Base-by-base conservation (phyloP, 2,113 vertebrate species). In the Furnarius figulus region DNA sequence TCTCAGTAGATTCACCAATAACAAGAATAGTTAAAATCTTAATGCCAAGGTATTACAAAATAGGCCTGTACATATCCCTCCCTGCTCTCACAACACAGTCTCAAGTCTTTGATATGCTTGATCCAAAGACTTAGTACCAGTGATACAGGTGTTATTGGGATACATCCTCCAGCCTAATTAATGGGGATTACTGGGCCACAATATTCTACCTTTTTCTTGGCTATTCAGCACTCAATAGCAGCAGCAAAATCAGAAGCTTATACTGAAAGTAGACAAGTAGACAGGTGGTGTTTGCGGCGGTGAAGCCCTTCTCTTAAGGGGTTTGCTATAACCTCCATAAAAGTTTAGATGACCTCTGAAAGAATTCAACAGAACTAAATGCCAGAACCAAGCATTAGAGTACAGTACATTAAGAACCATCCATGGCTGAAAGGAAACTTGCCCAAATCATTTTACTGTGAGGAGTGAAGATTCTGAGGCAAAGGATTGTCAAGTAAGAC, bases 21-120 rank as follows among this genome's bases (percentile, higher is more conserved):
- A 85, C 39, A 89, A 83, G 66, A 50, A 22, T 10, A 83, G 77
- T 85, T 92, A 93, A 96, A 95, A 94, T 82, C 77, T 79, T 61
- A 87, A 91, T 83, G 67, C 46, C 53, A n/a, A 90, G 73, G 74
- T 89, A 71, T 91, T 87, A 85, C 19, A 58, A 46, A 82, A 20
- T 0, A 80, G 80, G 35, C 17, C 74, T 35, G 53, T 35, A 12
- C 17, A 47, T 20, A 53, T 76, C 87, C 67, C 75, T 85, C 49
- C 52, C 44, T 49, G 52, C 53, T 90, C 84, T 67, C 4, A 0
- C 71, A 76, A 21, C 67, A 74, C 63, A 67, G 33, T 23, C 63
- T 40, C 53, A 50, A 50, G 71, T 5, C 84, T 80, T 89, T 72
- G 80, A 89, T 66, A 13, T 55, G 37, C 35, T 50, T 83, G 80